Evolutionary conservation across 1,140 invertebrate genomes (phyloP).

Genomic region (Diprion similis): DNA sequence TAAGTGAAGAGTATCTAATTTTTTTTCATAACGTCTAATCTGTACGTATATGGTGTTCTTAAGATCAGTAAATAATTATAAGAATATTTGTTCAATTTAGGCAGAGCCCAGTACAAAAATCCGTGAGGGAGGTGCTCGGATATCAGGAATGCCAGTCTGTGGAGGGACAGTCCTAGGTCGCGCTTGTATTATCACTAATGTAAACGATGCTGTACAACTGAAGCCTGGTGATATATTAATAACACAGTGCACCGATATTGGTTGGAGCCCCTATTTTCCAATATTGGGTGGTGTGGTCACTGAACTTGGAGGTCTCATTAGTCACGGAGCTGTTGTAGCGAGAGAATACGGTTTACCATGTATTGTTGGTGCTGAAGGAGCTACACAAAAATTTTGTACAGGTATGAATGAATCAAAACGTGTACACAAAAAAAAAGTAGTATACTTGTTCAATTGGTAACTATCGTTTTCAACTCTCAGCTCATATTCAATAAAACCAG

Average conservation of each 20-base stretch:
- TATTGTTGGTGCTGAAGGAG: conserved; percentile 75
- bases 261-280: conserved; percentile 89
- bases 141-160: conserved; percentile 76
- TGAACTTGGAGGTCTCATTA: conserved; percentile 85
- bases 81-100: not conserved
- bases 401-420: conserved; percentile 56
- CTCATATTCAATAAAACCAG: too few species aligned
- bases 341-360: conserved; percentile 87
- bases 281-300: conserved; percentile 81
- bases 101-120: conserved; percentile 19
- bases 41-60: too few species aligned
- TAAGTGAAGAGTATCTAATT: not conserved
- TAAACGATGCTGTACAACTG: conserved; percentile 58
- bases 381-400: conserved; percentile 73
- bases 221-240: conserved; percentile 78
- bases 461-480: too few species aligned
- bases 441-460: too few species aligned
- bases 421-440: too few species aligned
- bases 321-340: conserved; percentile 89
- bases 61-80: too few species aligned
- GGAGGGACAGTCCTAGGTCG: conserved; percentile 69
- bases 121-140: conserved; percentile 38
- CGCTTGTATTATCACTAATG: conserved; percentile 72
- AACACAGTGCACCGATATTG: conserved; percentile 82
- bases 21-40: too few species aligned